phyloP scores from a whole-genome alignment of 2,113 vertebrate genomes.

The Calyptommatus sinebrachiatus region DNA sequence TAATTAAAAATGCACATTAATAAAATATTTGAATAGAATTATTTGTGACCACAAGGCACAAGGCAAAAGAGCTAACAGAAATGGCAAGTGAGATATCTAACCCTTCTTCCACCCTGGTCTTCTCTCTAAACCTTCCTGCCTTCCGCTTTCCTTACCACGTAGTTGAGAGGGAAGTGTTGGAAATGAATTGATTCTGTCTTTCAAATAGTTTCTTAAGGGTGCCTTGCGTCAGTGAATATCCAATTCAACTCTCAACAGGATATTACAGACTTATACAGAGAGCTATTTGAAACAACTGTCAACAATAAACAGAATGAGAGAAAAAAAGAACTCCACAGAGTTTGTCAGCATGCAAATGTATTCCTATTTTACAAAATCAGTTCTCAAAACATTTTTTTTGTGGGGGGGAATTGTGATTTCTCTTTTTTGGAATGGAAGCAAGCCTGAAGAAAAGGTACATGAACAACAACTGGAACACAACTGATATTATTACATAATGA shows the following conservation, averaged over 20 bases:
- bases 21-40: too few relatives aligned
- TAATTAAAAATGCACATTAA: too few relatives aligned
- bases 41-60: not conserved
- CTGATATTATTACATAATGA: not conserved
- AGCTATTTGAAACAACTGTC: not conserved
- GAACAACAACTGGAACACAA: not conserved
- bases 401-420: not conserved
- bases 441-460: slow-evolving; percentile 4
- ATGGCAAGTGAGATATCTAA: not conserved
- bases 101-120: not conserved
- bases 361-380: not conserved
- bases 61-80: not conserved
- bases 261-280: not conserved
- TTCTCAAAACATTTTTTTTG: not conserved
- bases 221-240: not conserved
- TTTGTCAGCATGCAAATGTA: not conserved
- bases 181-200: not conserved
- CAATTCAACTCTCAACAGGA: not conserved
- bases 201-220: not conserved
- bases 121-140: not conserved
- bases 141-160: not conserved
- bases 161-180: too few relatives aligned
- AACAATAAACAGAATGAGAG: not conserved
- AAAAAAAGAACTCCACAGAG: not conserved
- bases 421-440: not conserved